A percentile compares a stretch with the other conserved stretches of the same genome.
Conservation (phyloP, 1,140 invertebrate species). For the Trinorchestia longiramus region DNA sequence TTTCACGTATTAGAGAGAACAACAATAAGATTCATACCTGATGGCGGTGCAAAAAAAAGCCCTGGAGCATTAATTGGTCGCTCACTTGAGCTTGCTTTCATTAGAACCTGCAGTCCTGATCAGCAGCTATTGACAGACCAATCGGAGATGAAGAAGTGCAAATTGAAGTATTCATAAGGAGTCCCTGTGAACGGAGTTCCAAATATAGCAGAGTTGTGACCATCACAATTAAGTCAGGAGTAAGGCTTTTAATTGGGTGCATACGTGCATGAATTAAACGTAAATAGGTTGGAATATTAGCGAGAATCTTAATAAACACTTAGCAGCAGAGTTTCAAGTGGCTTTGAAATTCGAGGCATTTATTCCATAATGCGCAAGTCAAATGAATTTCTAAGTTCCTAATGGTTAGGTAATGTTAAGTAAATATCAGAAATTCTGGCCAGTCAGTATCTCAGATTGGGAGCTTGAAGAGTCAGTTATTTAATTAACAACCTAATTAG, state of each 20-base stretch:
- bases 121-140: neutral
- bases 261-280: neutral
- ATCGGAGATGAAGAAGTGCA: neutral
- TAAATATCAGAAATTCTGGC: neutral
- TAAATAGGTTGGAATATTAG: neutral
- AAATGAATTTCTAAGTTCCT: neutral
- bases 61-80: neutral
- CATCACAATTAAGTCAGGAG: neutral
- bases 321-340: neutral
- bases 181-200: neutral
- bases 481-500: neutral
- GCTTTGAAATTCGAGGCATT: neutral
- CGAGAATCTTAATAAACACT: neutral
- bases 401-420: neutral
- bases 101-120: neutral
- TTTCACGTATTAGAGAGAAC: neutral
- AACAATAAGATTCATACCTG: neutral
- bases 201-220: neutral
- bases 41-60: neutral
- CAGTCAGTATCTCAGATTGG: neutral
- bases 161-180: slow-evolving; percentile 2
- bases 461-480: neutral
- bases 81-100: neutral
- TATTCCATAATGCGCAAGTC: neutral
- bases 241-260: neutral